Percentiles rank a stretch among this genome's conserved stretches.
These are phyloP conservation scores for Ennomos fuscantarius DNA, from an alignment of 2,888 invertebrate genomes.

Conservation along the genomic window DNA sequence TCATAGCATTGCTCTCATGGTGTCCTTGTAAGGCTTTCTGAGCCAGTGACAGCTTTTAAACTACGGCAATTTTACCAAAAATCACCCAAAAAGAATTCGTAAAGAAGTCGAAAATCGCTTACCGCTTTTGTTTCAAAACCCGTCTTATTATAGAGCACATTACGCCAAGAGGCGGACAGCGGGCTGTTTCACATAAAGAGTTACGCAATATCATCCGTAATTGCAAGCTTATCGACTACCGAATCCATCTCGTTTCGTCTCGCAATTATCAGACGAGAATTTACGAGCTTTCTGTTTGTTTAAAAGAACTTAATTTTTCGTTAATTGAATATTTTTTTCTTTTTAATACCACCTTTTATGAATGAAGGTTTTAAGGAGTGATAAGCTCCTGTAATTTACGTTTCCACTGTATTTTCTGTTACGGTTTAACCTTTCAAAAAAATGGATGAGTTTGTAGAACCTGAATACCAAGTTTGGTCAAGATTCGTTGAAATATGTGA, in stretches of 20 bases:
- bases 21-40: no score
- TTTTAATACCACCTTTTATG: slow-evolving; percentile 4
- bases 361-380: no score
- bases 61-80: no score
- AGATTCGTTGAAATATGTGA: no score
- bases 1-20: no score
- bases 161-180: slow-evolving; percentile 33
- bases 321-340: slow-evolving; percentile 4
- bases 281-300: slow-evolving; percentile 47
- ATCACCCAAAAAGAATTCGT: no score
- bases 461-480: no score
- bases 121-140: slow-evolving; percentile 16
- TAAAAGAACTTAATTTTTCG: slow-evolving; percentile 30
- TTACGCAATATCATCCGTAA: slow-evolving; percentile 51
- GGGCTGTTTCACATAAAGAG: slow-evolving; percentile 45
- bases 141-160: slow-evolving; percentile 32
- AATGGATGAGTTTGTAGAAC: no score
- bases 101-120: slow-evolving; percentile 9
- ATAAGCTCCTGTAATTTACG: no score
- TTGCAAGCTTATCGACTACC: slow-evolving; percentile 54
- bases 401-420: no score
- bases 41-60: no score
- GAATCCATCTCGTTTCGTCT: slow-evolving; percentile 46
- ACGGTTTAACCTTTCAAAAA: no score
- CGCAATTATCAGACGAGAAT: slow-evolving; percentile 42